Evolutionary conservation across 1,140 invertebrate genomes (phyloP).

Genomic region (Zaprionus taronus): DNA sequence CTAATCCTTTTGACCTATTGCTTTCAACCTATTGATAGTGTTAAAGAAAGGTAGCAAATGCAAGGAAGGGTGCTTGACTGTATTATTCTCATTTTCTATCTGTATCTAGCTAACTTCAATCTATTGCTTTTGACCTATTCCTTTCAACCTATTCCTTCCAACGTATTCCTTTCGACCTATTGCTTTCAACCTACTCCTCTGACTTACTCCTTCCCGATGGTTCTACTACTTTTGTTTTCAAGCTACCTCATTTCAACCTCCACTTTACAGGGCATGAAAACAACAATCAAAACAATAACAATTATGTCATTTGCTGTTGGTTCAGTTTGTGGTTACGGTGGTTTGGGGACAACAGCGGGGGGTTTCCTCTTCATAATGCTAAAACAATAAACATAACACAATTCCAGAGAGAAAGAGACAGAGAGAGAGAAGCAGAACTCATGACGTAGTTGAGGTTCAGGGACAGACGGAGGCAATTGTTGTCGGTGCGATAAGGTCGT

Average conservation of each 20-base stretch:
- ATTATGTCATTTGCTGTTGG: slow-evolving; percentile 71
- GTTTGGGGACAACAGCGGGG: neutral
- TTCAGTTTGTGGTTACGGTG: slow-evolving; percentile 7
- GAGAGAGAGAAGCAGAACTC: neutral
- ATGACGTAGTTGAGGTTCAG: slow-evolving; percentile 60
- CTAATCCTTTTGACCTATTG: no score
- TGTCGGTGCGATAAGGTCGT: slow-evolving; percentile 22
- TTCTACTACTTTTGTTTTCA: no score
- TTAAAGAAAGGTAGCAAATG: neutral
- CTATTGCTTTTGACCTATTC: no score
- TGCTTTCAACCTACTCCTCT: no score
- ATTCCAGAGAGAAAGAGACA: slow-evolving; percentile 6
- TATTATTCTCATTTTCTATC: no score
- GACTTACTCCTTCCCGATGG: no score
- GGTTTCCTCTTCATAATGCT: slow-evolving; percentile 29
- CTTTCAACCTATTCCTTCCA: no score
- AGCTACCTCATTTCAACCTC: neutral
- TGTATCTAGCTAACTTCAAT: no score
- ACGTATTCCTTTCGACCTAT: no score
- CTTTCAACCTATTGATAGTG: no score
- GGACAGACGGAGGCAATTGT: slow-evolving; percentile 47
- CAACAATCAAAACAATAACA: slow-evolving; percentile 44
- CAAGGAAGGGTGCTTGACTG: neutral
- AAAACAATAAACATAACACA: slow-evolving; percentile 35
- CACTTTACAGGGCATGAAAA: slow-evolving; percentile 1